These are phyloP conservation scores for Ptiloglossa arizonensis DNA, from an alignment of 1,140 invertebrate species.

Conservation along the genomic window DNA sequence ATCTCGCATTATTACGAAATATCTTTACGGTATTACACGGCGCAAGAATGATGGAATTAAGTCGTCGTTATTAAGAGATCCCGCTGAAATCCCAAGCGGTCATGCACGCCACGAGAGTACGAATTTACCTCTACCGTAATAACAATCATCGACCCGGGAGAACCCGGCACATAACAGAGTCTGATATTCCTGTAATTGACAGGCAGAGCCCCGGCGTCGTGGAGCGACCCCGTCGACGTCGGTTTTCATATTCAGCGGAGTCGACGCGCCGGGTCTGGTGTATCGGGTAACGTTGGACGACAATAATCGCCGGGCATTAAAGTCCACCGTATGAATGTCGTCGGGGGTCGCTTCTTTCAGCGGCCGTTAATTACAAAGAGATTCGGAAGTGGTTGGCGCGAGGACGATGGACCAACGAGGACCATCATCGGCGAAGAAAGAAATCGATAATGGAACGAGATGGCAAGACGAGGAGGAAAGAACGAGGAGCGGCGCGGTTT, in stretches of 20 bases:
- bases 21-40: neutral
- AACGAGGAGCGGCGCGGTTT: slow-evolving; percentile 53
- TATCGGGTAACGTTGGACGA: slow-evolving; percentile 16
- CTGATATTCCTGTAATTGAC: slow-evolving; percentile 52
- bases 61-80: slow-evolving; percentile 27
- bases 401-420: slow-evolving; percentile 16
- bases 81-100: neutral
- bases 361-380: slow-evolving; percentile 62
- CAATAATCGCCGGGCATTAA: slow-evolving; percentile 51
- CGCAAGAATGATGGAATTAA: slow-evolving; percentile 15
- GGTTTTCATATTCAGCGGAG: slow-evolving; percentile 19
- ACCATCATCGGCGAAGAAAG: slow-evolving; percentile 25
- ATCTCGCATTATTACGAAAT: neutral
- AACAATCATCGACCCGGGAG: slow-evolving; percentile 28
- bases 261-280: neutral
- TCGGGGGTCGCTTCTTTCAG: slow-evolving; percentile 22
- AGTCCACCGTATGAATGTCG: slow-evolving; percentile 46
- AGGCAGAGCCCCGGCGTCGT: neutral
- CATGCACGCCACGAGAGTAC: slow-evolving; percentile 10
- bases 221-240: neutral
- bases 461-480: slow-evolving; percentile 40
- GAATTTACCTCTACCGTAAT: slow-evolving; percentile 36
- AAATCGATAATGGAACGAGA: slow-evolving; percentile 33
- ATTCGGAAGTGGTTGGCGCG: slow-evolving; percentile 66
- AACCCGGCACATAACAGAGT: neutral